A percentile compares a stretch with the other conserved stretches of the same genome.
These are phyloP conservation scores for Deilephila elpenor DNA, from an alignment of 2,888 invertebrate genomes.

Conservation along the genomic window DNA sequence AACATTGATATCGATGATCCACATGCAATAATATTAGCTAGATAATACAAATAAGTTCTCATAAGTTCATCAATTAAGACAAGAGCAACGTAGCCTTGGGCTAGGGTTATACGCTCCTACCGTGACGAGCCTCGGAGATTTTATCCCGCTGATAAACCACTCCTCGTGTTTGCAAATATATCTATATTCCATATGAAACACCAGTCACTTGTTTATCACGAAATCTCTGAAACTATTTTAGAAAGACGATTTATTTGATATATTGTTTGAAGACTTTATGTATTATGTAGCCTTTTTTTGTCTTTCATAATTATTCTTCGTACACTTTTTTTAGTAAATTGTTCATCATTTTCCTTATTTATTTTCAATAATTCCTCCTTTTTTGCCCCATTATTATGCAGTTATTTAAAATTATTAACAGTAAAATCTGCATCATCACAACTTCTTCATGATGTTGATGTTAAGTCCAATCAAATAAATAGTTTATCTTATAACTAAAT, in stretches of 20 bases:
- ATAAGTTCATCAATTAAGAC: neutral
- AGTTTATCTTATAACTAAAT: too few species aligned
- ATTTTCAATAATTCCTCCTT: too few species aligned
- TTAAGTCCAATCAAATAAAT: too few species aligned
- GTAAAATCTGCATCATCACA: too few species aligned
- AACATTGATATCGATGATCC: too few species aligned
- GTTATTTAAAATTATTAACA: too few species aligned
- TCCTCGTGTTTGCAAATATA: conserved; percentile 47
- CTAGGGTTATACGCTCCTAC: conserved; percentile 44
- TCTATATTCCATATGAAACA: conserved; percentile 37
- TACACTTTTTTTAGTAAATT: too few species aligned
- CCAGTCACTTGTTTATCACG: neutral
- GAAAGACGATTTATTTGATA: neutral
- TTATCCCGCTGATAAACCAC: conserved; percentile 53
- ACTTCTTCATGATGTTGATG: too few species aligned
- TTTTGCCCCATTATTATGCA: too few species aligned
- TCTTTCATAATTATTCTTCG: neutral
- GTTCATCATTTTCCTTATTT: too few species aligned
- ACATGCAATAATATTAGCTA: too few species aligned
- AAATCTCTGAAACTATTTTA: neutral
- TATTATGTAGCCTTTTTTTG: neutral
- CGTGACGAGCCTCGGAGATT: conserved; percentile 60
- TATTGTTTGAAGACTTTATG: too few species aligned
- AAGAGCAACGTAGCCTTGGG: conserved; percentile 5
- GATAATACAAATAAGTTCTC: neutral